Conservation (phyloP, 2,113 vertebrate species). For the Sporophila hypoxantha region DNA sequence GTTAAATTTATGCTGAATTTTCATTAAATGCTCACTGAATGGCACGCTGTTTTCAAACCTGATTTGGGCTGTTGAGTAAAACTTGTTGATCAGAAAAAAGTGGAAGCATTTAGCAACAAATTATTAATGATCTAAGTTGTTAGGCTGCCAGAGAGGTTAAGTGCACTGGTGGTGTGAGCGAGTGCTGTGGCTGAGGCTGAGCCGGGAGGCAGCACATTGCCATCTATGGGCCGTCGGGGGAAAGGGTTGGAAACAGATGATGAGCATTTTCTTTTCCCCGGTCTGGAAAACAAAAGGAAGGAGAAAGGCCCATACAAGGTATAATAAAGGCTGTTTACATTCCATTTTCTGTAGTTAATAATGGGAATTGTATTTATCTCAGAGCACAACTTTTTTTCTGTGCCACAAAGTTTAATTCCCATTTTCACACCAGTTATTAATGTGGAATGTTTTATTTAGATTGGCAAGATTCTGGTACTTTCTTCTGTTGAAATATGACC, state of each 20-base stretch:
- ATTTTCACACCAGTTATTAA: neutral
- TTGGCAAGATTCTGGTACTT: neutral
- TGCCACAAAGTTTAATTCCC: neutral
- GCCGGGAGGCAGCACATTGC: conserved; percentile 42
- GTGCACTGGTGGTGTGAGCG: rapidly evolving
- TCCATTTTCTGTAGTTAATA: neutral
- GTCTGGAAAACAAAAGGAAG: neutral
- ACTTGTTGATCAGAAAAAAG: neutral
- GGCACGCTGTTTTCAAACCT: neutral
- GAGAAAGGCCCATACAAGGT: neutral
- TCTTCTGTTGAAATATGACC: neutral
- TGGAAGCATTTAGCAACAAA: neutral
- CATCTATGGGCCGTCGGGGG: conserved; percentile 40
- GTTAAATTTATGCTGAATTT: neutral
- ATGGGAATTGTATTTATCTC: neutral
- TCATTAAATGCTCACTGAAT: neutral
- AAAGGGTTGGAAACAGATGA: neutral
- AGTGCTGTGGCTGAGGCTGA: neutral
- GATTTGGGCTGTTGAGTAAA: neutral
- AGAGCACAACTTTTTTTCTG: neutral
- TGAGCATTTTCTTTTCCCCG: neutral
- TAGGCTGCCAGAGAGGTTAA: neutral
- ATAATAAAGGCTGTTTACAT: neutral
- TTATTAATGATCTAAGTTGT: neutral
- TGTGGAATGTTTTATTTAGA: neutral